Evolutionary conservation across 1,140 invertebrate genomes (phyloP).

Genomic region (Drosophila fuyamai): DNA sequence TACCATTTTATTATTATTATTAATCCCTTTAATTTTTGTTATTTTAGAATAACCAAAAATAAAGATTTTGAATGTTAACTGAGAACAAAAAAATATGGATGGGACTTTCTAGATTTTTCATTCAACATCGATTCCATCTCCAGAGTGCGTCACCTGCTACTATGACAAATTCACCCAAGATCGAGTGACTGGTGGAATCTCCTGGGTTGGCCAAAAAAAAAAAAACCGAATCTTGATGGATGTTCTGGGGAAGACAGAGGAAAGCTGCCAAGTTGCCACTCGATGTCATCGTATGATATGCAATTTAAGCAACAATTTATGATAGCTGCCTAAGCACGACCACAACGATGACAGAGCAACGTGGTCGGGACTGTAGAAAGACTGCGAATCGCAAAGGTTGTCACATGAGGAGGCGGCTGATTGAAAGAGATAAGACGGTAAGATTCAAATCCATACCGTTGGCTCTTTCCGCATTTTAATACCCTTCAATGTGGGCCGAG

Average conservation of each 20-base stretch:
- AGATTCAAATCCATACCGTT: constrained; percentile 45
- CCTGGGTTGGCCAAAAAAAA: constrained; percentile 24
- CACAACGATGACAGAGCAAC: constrained; percentile 37
- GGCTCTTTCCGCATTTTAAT: constrained; percentile 36
- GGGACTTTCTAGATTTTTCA: too few species aligned
- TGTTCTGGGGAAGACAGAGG: neutral
- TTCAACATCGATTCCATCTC: constrained; percentile 2
- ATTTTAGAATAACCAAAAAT: too few species aligned
- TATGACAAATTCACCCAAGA: constrained; percentile 16
- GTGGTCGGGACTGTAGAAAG: constrained; percentile 19
- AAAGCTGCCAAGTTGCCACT: constrained; percentile 44
- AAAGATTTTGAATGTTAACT: too few species aligned
- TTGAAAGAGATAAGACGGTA: constrained; percentile 63
- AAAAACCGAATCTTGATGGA: constrained; percentile 39
- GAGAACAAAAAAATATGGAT: too few species aligned
- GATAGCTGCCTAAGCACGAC: constrained; percentile 64
- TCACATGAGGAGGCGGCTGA: constrained; percentile 45
- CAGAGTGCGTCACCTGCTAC: constrained; percentile 37
- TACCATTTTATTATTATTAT: too few species aligned
- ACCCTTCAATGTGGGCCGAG: constrained; percentile 23
- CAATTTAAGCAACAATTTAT: constrained; percentile 74
- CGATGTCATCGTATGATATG: constrained; percentile 67
- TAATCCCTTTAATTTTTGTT: too few species aligned
- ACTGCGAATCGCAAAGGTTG: constrained; percentile 15
- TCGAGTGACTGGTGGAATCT: constrained; percentile 15